These are phyloP conservation scores for Charaxes varanes DNA, from an alignment of 1,140 invertebrate genomes.

Conservation along the genomic window DNA sequence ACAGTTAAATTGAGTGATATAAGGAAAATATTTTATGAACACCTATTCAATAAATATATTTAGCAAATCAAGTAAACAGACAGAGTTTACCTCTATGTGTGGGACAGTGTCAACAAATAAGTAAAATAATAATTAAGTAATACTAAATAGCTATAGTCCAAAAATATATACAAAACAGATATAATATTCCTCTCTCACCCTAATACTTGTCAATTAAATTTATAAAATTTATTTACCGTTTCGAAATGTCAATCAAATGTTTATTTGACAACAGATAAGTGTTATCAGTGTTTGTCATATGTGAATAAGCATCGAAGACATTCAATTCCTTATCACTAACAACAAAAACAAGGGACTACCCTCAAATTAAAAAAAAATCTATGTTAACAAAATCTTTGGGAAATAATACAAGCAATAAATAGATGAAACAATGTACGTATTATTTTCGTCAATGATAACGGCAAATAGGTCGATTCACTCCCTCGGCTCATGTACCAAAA, in stretches of 20 bases:
- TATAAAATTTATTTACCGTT: not conserved
- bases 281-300: slow-evolving; percentile 8
- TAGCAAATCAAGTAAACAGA: no score
- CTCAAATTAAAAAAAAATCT: not conserved
- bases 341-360: slow-evolving; percentile 11
- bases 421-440: not conserved
- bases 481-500: slow-evolving; percentile 17
- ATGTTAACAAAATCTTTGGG: not conserved
- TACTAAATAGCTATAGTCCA: no score
- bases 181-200: no score
- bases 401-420: not conserved
- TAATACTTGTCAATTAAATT: no score
- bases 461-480: slow-evolving; percentile 15
- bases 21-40: no score
- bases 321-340: slow-evolving; percentile 6
- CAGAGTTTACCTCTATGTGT: no score
- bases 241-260: slow-evolving; percentile 9
- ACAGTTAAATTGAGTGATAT: no score
- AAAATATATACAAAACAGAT: no score
- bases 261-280: slow-evolving; percentile 15
- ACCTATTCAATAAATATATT: no score
- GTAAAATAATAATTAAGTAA: no score
- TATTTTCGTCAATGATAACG: slow-evolving; percentile 16
- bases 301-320: not conserved
- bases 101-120: no score